Evolutionary conservation across 2,888 invertebrate genomes (phyloP), one percentile per base, ranked within the genome.

Genomic region (Ariolimax columbianus): DNA sequence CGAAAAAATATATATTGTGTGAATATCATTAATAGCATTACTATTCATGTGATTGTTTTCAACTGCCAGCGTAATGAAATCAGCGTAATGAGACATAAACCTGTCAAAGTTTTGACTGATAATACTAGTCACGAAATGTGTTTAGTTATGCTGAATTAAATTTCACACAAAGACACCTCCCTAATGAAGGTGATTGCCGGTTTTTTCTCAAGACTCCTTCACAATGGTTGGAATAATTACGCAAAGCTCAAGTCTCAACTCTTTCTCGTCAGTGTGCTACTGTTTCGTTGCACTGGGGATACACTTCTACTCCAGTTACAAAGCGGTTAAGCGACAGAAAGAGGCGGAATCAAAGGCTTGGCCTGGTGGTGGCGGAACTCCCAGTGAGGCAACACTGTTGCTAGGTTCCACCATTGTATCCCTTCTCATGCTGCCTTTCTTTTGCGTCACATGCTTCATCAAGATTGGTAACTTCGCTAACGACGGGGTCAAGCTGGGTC

Each of bases 221-320:
- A 81, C 9, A 0, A 82, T 91, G 91, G 89, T 90, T 43, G 89
- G 89, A 75, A 85, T 90, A 23, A 89, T 89, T 23, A 89, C 89
- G 19, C 89, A 89, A 82, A 89, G 90, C 77, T 89, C 91, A 59
- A 89, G 88, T 68, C 87, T 93, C 51, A 97, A 97, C 95, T 96
- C 96, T 89, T 95, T 97, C 87, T 97, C 97, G 96, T 97, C 97
- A 87, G 96, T 95, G 72, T 94, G 97, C 96, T 98, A 97, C 94
- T 97, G 97, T 72, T 95, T 97, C 72, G 94, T 97, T 80, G 96
- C 96, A 83, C 96, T 97, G 47, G 95, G 95, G 26, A 95, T 97
- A 80, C 97, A 97, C 81, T 89, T 92, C 40, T 93, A 93, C 88
- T 89, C 92, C 26, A 89, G 92, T 66, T 92, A 92, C 88, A 86